These are phyloP conservation scores for Agapetus fuscipes DNA, from an alignment of 2,888 invertebrate genomes.

Conservation along the genomic window DNA sequence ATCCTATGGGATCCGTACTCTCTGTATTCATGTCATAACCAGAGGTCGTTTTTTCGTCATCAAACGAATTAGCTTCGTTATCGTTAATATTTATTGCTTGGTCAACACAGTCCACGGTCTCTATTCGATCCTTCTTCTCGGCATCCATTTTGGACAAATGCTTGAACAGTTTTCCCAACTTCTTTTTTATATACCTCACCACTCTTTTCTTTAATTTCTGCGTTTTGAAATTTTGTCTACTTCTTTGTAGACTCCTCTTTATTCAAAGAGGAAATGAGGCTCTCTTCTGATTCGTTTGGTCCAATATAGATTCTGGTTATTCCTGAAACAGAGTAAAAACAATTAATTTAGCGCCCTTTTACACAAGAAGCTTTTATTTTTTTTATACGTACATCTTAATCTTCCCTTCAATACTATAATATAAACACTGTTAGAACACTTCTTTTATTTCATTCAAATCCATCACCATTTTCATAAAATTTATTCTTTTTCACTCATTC, in stretches of 20 bases:
- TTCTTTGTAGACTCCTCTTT: too few species aligned
- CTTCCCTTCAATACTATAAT: too few species aligned
- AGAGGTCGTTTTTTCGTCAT: conserved; percentile 46
- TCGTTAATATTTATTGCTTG: conserved; percentile 17
- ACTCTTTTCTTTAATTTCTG: not conserved
- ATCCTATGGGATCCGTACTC: conserved; percentile 4
- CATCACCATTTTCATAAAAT: too few species aligned
- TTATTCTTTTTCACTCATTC: too few species aligned
- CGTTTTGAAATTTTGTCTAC: too few species aligned
- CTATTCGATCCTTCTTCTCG: conserved; percentile 31
- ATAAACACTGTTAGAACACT: too few species aligned
- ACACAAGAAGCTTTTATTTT: too few species aligned
- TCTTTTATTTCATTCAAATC: too few species aligned
- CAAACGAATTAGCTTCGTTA: conserved; percentile 33
- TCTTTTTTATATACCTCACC: not conserved
- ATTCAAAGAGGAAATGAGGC: too few species aligned
- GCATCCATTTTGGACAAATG: not conserved
- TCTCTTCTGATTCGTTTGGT: too few species aligned
- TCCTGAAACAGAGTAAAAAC: not conserved
- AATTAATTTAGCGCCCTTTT: not conserved
- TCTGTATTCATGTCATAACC: conserved; percentile 25
- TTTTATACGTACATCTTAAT: too few species aligned
- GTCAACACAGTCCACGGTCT: conserved; percentile 45
- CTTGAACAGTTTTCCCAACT: not conserved
- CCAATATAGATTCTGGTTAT: not conserved